A percentile compares a stretch with the other conserved stretches of the same genome.
phyloP scores from a whole-genome alignment of 2,113 vertebrate genomes.

The Chaetodon trifascialis region DNA sequence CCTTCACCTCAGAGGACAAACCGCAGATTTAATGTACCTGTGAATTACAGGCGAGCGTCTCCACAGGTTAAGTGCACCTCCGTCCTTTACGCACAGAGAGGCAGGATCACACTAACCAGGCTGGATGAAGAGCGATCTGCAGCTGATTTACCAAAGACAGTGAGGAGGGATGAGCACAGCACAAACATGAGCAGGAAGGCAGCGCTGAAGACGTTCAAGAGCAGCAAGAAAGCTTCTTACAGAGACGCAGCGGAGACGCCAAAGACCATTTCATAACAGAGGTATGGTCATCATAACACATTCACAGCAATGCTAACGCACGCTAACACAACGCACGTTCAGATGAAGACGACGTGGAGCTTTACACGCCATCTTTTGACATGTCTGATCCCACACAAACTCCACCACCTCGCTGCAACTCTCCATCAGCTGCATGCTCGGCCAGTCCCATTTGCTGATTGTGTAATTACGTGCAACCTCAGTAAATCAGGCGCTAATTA shows the following conservation, averaged over 20 bases:
- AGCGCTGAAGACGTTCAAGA: background rate
- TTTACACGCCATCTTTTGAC: conserved; percentile 12
- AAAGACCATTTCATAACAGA: conserved; percentile 16
- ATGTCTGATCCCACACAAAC: conserved; percentile 35
- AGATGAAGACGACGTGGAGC: background rate
- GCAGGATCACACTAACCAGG: background rate
- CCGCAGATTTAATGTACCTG: background rate
- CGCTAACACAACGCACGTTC: conserved; percentile 31
- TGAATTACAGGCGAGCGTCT: background rate
- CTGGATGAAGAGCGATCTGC: too few species aligned
- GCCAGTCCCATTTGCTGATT: conserved; percentile 31
- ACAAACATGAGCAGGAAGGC: background rate
- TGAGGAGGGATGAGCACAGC: background rate
- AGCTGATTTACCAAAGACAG: background rate
- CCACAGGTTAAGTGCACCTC: background rate
- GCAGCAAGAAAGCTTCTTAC: background rate
- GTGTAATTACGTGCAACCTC: conserved; percentile 33
- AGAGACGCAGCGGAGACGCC: background rate
- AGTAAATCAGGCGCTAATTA: conserved; percentile 54
- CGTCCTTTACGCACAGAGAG: background rate
- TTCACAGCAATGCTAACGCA: conserved; percentile 51
- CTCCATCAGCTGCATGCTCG: background rate
- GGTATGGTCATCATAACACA: conserved; percentile 46
- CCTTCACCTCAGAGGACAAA: background rate
- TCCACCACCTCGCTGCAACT: conserved; percentile 1